Conservation (phyloP, 1,140 invertebrate genomes). For the Halyomorpha halys region DNA sequence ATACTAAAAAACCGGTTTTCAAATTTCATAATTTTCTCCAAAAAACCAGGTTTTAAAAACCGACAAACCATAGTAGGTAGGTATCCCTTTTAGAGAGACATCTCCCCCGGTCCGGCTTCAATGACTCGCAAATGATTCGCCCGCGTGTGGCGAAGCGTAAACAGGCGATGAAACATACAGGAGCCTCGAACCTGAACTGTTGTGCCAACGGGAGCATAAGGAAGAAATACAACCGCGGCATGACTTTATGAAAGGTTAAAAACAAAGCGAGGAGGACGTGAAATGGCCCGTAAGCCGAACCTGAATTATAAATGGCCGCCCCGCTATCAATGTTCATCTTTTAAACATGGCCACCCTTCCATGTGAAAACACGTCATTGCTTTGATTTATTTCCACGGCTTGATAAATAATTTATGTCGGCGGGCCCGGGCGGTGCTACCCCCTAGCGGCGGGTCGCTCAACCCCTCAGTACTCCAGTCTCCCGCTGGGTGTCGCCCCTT, state of each 20-base stretch:
- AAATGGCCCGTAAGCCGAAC: conserved; percentile 5
- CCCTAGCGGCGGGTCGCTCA: not conserved
- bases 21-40: too few species aligned
- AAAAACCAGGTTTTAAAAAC: too few species aligned
- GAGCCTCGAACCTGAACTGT: too few species aligned
- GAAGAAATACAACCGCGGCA: too few species aligned
- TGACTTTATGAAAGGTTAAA: conserved; percentile 11
- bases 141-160: too few species aligned
- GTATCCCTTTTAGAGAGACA: too few species aligned
- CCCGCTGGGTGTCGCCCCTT: not conserved
- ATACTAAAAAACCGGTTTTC: too few species aligned
- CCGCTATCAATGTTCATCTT: conserved; percentile 10
- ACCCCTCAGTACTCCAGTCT: not conserved
- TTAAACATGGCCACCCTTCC: conserved; percentile 14
- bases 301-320: conserved; percentile 11
- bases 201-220: too few species aligned
- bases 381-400: conserved; percentile 12
- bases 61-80: too few species aligned
- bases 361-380: conserved; percentile 15
- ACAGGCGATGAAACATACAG: too few species aligned
- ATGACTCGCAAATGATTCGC: too few species aligned
- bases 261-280: not conserved
- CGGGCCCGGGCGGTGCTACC: not conserved
- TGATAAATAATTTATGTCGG: conserved; percentile 17
- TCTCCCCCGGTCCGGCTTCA: too few species aligned